Evolutionary conservation across 2,888 invertebrate species (phyloP), one percentile per base, ranked within the genome.

Genomic region (Eupithecia vulgata): DNA sequence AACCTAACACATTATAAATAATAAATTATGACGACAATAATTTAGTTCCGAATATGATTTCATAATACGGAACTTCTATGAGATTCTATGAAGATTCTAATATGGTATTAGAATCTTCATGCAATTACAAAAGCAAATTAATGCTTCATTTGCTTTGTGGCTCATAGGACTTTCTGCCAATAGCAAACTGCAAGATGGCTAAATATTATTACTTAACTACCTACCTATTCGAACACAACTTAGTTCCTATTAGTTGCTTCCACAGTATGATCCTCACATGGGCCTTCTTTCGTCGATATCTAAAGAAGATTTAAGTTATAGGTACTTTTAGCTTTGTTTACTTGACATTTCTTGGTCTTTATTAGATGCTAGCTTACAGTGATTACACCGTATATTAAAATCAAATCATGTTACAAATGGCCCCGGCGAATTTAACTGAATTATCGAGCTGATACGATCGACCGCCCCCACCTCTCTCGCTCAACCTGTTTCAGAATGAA

Each of bases 401-500:
- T 37, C 37, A 21, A 64, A 42, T 65, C 65, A 15, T 25, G 42
- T 45, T 6, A 61, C 25, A 57, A 66, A 2, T 67, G 66, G 64
- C 59, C 52, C 73, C 72, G 82, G 65, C 80, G 84, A 83, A 86
- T 88, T 71, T 64, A 30, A 65, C 72, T 48, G 64, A 75, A 72
- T 75, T 70, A 75, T 75, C 67, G 72, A 79, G 83, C 84, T 83
- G 87, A 88, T 90, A 87, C 77, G 81, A 90, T 89, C 87, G 87
- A 87, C 82, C 83, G 81, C 83, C 76, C 81, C 76, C 82, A 83
- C 84, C 82, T 82, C 80, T 79, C 80, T 75, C 82, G 71, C 83
- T 85, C 81, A 89, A 89, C 92, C 93, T 94, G 94, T 95, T 95
- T 95, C 94, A 95, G 95, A 95, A 95, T 95, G 95, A 95, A 95